Base-by-base conservation (phyloP, 2,888 invertebrate genomes). In the Drosophila lacicola region DNA sequence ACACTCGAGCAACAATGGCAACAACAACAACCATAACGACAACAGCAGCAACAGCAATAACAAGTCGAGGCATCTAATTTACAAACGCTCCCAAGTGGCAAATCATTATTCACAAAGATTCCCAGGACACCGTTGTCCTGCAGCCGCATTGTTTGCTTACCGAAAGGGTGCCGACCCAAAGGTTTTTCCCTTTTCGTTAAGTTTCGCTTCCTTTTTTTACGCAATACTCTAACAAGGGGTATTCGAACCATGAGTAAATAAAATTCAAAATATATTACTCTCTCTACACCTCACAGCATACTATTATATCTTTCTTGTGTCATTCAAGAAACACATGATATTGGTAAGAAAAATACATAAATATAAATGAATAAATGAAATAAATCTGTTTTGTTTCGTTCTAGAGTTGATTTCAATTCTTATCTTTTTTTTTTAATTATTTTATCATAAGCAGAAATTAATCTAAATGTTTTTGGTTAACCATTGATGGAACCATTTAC, bases 41-140 rank as follows among this genome's bases (percentile, higher is more conserved):
- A 63, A 49, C 34, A 50, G 42, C 73, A 67, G 42, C 73, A 67
- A 47, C 54, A 49, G 50, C 55, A 57, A 67, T 58, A 70, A 69
- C 60, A 66, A 65, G 70, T 67, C 60, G 49, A 63, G 82, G 85
- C 73, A 72, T 87, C 84, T 85, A 87, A 87, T 87, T 85, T 85
- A 85, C 84, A 85, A 85, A 79, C 54, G 78, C 88, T 87, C 88
- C 84, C 84, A 87, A 87, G 85, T 85, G 88, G 80, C 88, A 87
- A 88, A 87, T 84, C 82, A 87, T 87, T 84, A 84, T 87, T 82
- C 84, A 84, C 63, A 71, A 79, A 84, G 72, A 78, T 66, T 75
- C 75, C 57, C 80, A 46, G 57, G 62, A 49, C 47, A 63, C 60
- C 56, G 77, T 64, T 65, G 60, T 69, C 70, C 70, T 63, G 65